Evolutionary conservation across 2,888 invertebrate species (phyloP).

Genomic region (Nowickia ferox): DNA sequence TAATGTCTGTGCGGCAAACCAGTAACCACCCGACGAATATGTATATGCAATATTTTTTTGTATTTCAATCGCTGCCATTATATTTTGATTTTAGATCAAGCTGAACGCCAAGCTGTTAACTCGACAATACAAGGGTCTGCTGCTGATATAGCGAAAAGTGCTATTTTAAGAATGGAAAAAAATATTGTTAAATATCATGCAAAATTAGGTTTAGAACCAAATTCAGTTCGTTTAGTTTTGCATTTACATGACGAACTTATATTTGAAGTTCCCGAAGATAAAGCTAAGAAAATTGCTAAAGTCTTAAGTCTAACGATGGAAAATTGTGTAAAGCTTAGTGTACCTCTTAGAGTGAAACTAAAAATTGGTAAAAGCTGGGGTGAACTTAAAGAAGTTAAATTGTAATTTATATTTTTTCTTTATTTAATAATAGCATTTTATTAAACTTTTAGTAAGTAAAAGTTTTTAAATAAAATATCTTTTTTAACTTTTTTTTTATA

Average conservation of each 20-base stretch:
- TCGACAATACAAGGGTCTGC: slow-evolving; percentile 98
- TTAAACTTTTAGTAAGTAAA: not conserved
- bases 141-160: slow-evolving; percentile 96
- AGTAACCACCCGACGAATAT: too few relatives aligned
- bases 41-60: not conserved
- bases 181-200: slow-evolving; percentile 83
- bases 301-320: slow-evolving; percentile 92
- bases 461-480: too few relatives aligned
- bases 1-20: too few relatives aligned
- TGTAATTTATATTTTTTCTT: slow-evolving; percentile 68
- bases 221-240: slow-evolving; percentile 88
- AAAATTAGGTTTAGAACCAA: slow-evolving; percentile 76
- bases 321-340: slow-evolving; percentile 87
- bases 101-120: slow-evolving; percentile 98
- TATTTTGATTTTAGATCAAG: slow-evolving; percentile 85
- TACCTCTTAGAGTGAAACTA: slow-evolving; percentile 94
- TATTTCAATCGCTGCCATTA: not conserved
- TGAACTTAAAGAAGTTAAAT: slow-evolving; percentile 77
- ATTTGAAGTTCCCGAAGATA: slow-evolving; percentile 90
- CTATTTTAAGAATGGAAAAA: slow-evolving; percentile 91
- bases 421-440: not conserved
- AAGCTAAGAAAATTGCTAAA: slow-evolving; percentile 85
- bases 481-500: too few relatives aligned
- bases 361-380: slow-evolving; percentile 94
- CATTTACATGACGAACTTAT: slow-evolving; percentile 98